Conservation (phyloP, 1,140 invertebrate genomes). For the Cataglyphis hispanica region DNA sequence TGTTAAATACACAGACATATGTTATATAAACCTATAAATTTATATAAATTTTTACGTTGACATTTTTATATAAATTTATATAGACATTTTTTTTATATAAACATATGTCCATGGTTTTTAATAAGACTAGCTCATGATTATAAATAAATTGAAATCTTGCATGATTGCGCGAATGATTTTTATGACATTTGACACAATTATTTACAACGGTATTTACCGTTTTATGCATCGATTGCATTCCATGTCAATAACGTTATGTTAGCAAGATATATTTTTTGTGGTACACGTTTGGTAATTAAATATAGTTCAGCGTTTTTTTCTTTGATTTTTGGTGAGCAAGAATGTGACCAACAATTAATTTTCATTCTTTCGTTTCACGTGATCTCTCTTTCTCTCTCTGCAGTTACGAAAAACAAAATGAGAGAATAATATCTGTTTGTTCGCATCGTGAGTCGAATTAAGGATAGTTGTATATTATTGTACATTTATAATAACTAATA, state of each 20-base stretch:
- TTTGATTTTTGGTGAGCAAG: background rate
- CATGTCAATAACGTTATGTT: conserved; percentile 8
- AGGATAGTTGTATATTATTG: conserved; percentile 44
- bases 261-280: background rate
- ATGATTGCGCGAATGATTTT: background rate
- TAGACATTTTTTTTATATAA: conserved; percentile 25
- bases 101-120: background rate
- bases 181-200: background rate
- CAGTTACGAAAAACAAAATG: background rate
- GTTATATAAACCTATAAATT: conserved; percentile 10
- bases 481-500: conserved; percentile 55
- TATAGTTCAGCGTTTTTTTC: background rate
- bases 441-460: background rate
- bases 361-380: background rate
- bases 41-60: conserved; percentile 8
- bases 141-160: background rate
- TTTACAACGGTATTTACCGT: background rate
- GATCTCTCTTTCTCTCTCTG: background rate
- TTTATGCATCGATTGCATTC: conserved; percentile 52
- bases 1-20: background rate
- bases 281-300: background rate
- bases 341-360: background rate
- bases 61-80: conserved; percentile 37
- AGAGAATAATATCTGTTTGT: conserved; percentile 8
- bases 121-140: background rate